Evolutionary conservation across 2,113 vertebrate species (phyloP), one percentile per base, ranked within the genome.

Genomic region (Gymnogyps californianus): DNA sequence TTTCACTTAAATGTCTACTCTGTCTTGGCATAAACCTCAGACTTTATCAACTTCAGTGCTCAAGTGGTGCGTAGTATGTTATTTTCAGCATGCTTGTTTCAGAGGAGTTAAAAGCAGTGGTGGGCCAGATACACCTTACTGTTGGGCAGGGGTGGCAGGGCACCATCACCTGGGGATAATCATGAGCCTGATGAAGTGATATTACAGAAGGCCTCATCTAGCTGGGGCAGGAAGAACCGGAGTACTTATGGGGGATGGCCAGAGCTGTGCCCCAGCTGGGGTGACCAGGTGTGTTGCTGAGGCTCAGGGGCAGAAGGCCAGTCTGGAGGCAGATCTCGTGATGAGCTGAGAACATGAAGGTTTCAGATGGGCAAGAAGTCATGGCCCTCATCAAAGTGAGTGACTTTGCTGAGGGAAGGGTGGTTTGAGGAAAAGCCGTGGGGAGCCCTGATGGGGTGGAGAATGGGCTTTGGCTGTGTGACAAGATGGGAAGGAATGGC

Each of bases 1-100:
- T 58, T 42, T 52, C 15, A 8, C 19, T 36, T 69, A 52, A 61
- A 57, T 3, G 0, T 26, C 8, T 69, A 4, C 16, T 58, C 9
- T 71, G 14, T 28, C 25, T 80, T 87, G 12, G 13, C 11, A 6
- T 18, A n/a, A 70, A 49, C 36, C 13, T 65, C 5, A 26, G 11
- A 19, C 21, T 81, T 32, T 11, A 34, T 10, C n/a, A n/a, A 2
- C 11, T 29, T 65, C 1, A 25, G 21, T 22, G 28, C 61, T 38
- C 0, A 1, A 17, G 29, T 9, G 4, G 31, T 32, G n/a, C 26
- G 34, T 32, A 28, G n/a, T 6, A 2, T 0, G 3, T 78, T 59
- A 21, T 31, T 59, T 65, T 46, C 26, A 59, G 24, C 21, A 5
- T 0, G 2, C 2, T 0, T n/a, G 51, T 66, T 93, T 49, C 21